Conservation (phyloP, 2,888 invertebrate genomes). For the Alentia gelatinosa region DNA sequence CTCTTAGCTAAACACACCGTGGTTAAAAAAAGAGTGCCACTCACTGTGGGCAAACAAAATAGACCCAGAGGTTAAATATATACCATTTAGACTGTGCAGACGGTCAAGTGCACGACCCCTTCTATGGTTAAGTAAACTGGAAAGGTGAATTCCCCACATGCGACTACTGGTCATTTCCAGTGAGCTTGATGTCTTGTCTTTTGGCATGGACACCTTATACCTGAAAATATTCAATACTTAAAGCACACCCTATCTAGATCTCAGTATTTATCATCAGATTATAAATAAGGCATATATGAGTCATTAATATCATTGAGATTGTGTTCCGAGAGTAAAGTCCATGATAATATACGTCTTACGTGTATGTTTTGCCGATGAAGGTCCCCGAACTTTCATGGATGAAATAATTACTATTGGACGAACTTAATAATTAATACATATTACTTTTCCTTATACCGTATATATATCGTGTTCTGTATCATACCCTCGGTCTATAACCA, state of each 20-base stretch:
- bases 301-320: background rate
- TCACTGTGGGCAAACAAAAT: background rate
- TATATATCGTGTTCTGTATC: no score
- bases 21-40: background rate
- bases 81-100: background rate
- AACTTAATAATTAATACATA: no score
- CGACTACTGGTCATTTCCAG: background rate
- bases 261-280: background rate
- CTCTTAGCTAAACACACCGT: background rate
- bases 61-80: background rate
- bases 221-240: background rate
- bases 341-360: no score
- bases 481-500: no score
- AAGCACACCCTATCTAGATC: background rate
- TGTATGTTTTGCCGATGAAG: no score
- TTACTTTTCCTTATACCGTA: no score
- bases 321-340: background rate
- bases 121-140: background rate
- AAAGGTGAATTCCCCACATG: background rate
- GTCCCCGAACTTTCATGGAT: no score
- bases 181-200: background rate
- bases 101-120: background rate
- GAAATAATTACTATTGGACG: no score
- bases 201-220: background rate
- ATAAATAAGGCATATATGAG: background rate